phyloP scores from a whole-genome alignment of 2,113 vertebrate genomes.

The Eulacestoma nigropectus region DNA sequence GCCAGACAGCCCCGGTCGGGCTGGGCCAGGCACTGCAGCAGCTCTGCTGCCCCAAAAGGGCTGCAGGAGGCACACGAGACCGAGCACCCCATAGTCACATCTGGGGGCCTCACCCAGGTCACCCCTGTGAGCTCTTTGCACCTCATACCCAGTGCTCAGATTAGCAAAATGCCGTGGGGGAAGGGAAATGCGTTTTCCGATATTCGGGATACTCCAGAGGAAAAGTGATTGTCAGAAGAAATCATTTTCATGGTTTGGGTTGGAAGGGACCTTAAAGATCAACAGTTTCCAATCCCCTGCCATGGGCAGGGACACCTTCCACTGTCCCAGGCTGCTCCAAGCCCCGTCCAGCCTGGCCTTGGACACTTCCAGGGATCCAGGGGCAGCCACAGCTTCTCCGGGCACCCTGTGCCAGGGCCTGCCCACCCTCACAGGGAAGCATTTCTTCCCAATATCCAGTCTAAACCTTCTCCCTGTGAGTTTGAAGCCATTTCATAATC shows the following conservation, averaged over 20 bases:
- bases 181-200: not conserved
- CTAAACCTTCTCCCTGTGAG: not conserved
- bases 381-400: not conserved
- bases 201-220: not conserved
- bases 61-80: accelerated
- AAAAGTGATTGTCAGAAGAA: not conserved
- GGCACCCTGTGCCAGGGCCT: not conserved
- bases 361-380: not conserved
- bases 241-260: not conserved
- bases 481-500: not conserved
- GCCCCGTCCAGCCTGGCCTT: accelerated
- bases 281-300: not conserved
- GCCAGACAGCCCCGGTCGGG: not conserved
- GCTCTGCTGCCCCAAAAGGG: not conserved
- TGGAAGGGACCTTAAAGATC: not conserved
- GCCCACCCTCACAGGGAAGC: accelerated
- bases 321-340: accelerated
- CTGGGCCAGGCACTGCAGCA: not conserved
- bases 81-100: not conserved
- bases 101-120: not conserved
- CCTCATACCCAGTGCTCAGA: not conserved
- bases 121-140: not conserved
- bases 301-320: not conserved
- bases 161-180: accelerated
- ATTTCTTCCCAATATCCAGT: not conserved